Conservation (phyloP, 2,888 invertebrate genomes). For the Lycaena phlaeas region DNA sequence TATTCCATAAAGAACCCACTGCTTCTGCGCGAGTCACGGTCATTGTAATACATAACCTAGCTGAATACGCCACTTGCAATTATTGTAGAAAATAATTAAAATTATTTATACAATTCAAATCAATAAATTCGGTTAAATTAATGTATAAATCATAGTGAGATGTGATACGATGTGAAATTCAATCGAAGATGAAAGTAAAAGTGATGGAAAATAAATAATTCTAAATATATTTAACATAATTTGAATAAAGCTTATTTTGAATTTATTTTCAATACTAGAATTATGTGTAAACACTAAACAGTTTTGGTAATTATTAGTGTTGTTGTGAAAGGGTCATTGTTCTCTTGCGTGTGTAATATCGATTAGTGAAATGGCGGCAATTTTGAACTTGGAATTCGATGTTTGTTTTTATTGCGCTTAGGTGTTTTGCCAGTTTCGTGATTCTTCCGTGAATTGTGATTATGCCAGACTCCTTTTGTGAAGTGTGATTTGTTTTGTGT, state of each 20-base stretch:
- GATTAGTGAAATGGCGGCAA: conserved; percentile 54
- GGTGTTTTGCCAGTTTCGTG: neutral
- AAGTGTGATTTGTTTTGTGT: conserved; percentile 45
- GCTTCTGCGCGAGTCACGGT: conserved; percentile 50
- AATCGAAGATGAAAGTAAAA: too few relatives aligned
- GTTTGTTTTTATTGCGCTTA: conserved; percentile 9
- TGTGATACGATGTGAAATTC: neutral
- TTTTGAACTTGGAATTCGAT: conserved; percentile 30
- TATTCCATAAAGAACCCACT: conserved; percentile 26
- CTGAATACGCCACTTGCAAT: conserved; percentile 28
- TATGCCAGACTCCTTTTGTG: neutral
- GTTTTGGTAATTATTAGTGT: conserved; percentile 22
- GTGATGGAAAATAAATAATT: neutral
- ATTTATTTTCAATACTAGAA: neutral
- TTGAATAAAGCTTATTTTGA: neutral
- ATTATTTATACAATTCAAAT: conserved; percentile 2
- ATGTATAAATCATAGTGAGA: too few relatives aligned
- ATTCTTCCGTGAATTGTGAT: neutral
- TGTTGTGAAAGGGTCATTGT: conserved; percentile 44
- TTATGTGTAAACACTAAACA: neutral
- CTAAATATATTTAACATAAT: too few relatives aligned
- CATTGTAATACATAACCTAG: conserved; percentile 62
- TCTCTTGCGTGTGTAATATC: conserved; percentile 47
- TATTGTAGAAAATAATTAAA: conserved; percentile 7
- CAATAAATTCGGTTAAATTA: too few relatives aligned